Evolutionary conservation across 2,113 vertebrate genomes (phyloP).

Genomic region (Phasianus colchicus): DNA sequence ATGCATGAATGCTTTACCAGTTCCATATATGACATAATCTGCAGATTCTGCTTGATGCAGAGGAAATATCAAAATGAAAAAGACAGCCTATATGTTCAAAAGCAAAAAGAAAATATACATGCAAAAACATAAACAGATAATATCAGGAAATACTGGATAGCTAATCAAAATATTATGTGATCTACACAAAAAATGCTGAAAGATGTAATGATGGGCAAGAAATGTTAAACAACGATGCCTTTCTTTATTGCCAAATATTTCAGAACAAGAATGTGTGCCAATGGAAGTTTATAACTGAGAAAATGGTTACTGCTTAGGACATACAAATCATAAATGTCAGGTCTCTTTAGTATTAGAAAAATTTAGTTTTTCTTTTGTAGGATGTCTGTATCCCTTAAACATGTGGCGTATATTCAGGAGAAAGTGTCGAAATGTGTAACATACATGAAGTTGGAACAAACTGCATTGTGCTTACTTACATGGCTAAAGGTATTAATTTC

Average conservation of each 20-base stretch:
- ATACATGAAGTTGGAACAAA: background rate
- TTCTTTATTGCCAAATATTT: background rate
- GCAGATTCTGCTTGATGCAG: background rate
- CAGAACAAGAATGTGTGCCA: background rate
- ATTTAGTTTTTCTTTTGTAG: background rate
- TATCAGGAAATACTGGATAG: background rate
- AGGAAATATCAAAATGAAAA: background rate
- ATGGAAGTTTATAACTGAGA: background rate
- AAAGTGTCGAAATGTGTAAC: background rate
- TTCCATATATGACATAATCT: background rate
- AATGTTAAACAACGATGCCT: background rate
- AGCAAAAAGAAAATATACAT: background rate
- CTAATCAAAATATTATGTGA: background rate
- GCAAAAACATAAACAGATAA: background rate
- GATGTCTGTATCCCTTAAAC: background rate
- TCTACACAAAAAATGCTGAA: background rate
- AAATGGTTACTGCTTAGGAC: background rate
- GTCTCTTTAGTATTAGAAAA: background rate
- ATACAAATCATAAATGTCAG: background rate
- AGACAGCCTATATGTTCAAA: background rate
- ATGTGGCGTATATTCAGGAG: background rate
- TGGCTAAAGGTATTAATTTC: conserved; percentile 34
- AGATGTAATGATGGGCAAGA: background rate
- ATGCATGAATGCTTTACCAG: conserved; percentile 6
- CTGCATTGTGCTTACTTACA: background rate